Conservation (phyloP, 2,888 invertebrate species). For the Ophioninae sp. region DNA sequence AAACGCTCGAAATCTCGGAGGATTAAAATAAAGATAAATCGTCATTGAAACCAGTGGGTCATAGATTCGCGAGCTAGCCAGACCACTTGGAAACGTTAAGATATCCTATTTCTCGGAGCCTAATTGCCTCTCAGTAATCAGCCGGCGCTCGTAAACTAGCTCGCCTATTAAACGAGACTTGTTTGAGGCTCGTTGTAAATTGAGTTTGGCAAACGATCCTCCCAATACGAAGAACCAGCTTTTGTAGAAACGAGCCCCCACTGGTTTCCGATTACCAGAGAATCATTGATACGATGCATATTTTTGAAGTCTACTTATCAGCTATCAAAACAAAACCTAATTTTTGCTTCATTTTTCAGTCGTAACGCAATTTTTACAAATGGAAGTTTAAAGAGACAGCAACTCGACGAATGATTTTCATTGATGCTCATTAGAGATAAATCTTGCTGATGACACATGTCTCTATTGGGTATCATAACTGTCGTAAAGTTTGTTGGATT, state of each 20-base stretch:
- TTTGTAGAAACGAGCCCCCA: conserved; percentile 35
- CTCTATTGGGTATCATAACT: neutral
- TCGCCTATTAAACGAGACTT: conserved; percentile 72
- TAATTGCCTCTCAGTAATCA: conserved; percentile 51
- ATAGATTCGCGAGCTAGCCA: neutral
- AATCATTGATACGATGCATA: neutral
- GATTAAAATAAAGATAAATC: neutral
- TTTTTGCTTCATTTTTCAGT: too few relatives aligned
- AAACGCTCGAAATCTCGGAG: neutral
- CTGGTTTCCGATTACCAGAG: neutral
- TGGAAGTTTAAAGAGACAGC: too few relatives aligned
- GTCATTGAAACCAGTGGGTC: neutral
- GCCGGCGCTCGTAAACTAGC: conserved; percentile 68
- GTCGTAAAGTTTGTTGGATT: neutral
- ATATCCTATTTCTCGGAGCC: conserved; percentile 52
- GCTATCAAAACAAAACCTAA: too few relatives aligned
- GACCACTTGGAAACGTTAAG: conserved; percentile 12
- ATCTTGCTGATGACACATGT: neutral
- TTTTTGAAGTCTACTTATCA: neutral
- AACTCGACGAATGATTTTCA: neutral
- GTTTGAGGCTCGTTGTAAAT: conserved; percentile 61
- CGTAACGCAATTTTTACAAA: too few relatives aligned
- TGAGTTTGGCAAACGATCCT: conserved; percentile 65
- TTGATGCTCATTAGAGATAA: neutral
- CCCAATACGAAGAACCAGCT: conserved; percentile 43